Base-by-base conservation (phyloP, 2,113 vertebrate species). In the Micronycteris hirsuta region DNA sequence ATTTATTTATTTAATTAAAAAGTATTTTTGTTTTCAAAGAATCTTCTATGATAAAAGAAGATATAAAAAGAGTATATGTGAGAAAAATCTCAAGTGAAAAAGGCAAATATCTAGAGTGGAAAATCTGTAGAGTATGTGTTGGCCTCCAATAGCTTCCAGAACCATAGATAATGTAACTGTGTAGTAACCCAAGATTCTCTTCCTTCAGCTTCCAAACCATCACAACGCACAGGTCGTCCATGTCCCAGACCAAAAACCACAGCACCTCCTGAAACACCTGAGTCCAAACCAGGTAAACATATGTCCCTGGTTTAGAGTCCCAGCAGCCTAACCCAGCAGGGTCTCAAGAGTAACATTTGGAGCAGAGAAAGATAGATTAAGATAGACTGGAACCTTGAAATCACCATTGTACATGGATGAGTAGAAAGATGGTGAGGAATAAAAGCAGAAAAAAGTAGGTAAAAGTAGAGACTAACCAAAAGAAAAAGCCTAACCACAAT, bases 221-320 rank as follows among this genome's bases (percentile, higher is more conserved):
- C 98, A 87, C 97, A 94, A 74, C 77, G 87, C 73, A 98, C 73
- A 81, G 63, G 9, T 1, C 97, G 0, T 61, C 80, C 97, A 74
- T 94, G 65, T 96, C 96, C 96, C 91, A 97, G 82, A 93, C 88
- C 89, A 97, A 98, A 96, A 93, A 45, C 96, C 83, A 77, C 95
- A 84, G 96, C 91, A 86, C 98, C 52, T 96, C 95, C 97, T 97
- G 97, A 97, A 95, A 94, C 58, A 74, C 89, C 98, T 78, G 96
- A 98, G 38, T 93, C 20, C 52, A 97, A 97, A 97, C 95, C 98
- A 97, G 98, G 98, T 98, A 98, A 99, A 98, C 84, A 24, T 83
- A 8, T 89, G 11, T 71, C 54, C 67, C 85, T 88, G 54, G 92
- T 92, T 76, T 92, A 77, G 52, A 89, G 28, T 45, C 67, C 9